Percentiles rank a stretch among this genome's conserved stretches.
These are phyloP conservation scores for Sclerurus mexicanus DNA, from an alignment of 2,113 vertebrate genomes.

Conservation along the genomic window DNA sequence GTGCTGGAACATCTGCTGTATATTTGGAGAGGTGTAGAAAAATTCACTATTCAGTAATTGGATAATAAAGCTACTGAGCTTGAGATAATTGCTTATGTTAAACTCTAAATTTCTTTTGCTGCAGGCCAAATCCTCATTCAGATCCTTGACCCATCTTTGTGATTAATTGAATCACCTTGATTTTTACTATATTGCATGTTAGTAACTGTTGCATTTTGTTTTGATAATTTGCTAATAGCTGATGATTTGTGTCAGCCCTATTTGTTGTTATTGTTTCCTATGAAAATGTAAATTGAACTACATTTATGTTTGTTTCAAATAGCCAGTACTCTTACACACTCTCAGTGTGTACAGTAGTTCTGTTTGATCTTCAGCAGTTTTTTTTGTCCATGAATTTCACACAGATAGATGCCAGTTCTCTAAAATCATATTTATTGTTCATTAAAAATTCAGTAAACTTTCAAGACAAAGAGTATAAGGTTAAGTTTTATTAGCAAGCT, in stretches of 20 bases:
- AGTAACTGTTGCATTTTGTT: not conserved
- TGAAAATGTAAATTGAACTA: not conserved
- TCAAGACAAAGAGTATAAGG: not conserved
- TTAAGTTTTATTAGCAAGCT: not conserved
- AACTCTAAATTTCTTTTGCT: conserved; percentile 3
- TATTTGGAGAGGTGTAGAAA: conserved; percentile 24
- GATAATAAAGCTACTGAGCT: conserved; percentile 40
- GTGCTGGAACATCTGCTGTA: not conserved
- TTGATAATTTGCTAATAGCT: not conserved
- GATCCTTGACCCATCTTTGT: not conserved
- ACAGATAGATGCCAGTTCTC: not conserved
- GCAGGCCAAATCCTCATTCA: not conserved
- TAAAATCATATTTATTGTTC: not conserved
- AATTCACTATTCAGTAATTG: conserved; percentile 3
- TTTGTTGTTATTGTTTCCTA: not conserved
- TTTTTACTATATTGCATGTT: not conserved
- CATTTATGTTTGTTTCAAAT: not conserved
- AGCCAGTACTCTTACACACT: not conserved
- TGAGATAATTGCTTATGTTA: conserved; percentile 2
- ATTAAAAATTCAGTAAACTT: not conserved
- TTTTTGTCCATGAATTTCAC: not conserved
- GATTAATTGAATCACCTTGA: not conserved
- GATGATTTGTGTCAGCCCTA: not conserved
- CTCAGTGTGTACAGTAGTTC: not conserved
- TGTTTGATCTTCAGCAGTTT: not conserved